Conservation (phyloP, 2,888 invertebrate genomes). For the Argyresthia goedartella region DNA sequence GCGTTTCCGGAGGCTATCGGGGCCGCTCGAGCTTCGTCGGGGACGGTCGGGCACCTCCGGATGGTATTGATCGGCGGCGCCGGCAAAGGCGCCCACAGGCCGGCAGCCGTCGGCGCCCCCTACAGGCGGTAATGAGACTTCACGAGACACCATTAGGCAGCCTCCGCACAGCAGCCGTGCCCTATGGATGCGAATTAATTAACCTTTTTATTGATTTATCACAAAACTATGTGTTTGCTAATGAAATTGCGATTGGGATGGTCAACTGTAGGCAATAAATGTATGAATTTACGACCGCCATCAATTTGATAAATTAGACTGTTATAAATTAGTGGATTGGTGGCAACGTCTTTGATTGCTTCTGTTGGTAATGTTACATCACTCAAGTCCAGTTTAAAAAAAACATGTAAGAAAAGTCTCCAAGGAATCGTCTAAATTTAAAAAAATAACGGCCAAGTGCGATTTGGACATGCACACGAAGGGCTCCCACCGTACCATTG, state of each 20-base stretch:
- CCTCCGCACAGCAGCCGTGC: conserved; percentile 32
- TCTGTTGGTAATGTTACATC: too few relatives aligned
- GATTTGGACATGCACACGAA: too few relatives aligned
- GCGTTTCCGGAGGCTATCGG: conserved; percentile 14
- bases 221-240: background rate
- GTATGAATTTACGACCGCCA: background rate
- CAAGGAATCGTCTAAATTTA: too few relatives aligned
- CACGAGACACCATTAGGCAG: conserved; percentile 65
- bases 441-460: too few relatives aligned
- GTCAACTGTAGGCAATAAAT: background rate
- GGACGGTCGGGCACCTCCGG: conserved; percentile 26
- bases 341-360: too few relatives aligned
- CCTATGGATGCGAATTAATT: conserved; percentile 57
- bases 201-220: conserved; percentile 61
- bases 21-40: conserved; percentile 21
- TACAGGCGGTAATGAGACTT: conserved; percentile 49
- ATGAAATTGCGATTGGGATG: background rate
- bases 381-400: too few relatives aligned
- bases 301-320: background rate
- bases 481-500: too few relatives aligned
- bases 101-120: conserved; percentile 60
- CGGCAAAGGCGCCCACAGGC: conserved; percentile 48
- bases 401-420: too few relatives aligned
- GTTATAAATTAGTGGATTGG: too few relatives aligned
- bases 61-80: conserved; percentile 43